phyloP scores from a whole-genome alignment of 2,888 invertebrate species.

The Dusona sp. region DNA sequence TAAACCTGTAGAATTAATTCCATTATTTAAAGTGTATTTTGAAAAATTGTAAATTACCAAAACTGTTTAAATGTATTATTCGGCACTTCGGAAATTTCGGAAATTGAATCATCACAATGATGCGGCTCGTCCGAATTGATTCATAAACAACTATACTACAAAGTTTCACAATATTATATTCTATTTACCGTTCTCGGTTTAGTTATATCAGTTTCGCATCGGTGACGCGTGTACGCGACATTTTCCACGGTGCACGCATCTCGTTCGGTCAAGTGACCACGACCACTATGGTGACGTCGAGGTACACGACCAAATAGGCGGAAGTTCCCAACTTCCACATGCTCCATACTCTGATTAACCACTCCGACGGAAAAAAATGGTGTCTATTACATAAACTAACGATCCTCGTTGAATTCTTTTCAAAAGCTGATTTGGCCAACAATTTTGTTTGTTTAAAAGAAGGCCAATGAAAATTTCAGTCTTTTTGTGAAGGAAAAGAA shows the following conservation, averaged over 20 bases:
- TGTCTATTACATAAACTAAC: not conserved
- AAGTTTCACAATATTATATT: conserved; percentile 67
- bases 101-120: not conserved
- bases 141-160: not conserved
- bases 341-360: conserved; percentile 11
- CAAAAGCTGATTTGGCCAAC: not conserved
- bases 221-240: conserved; percentile 59
- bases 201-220: conserved; percentile 78
- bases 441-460: not conserved
- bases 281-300: conserved; percentile 16
- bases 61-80: not conserved
- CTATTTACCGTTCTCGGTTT: conserved; percentile 77
- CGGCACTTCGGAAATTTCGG: not conserved
- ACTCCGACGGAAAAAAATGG: not conserved
- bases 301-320: conserved; percentile 56
- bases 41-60: not conserved
- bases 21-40: not conserved
- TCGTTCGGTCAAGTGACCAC: conserved; percentile 55
- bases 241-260: conserved; percentile 65
- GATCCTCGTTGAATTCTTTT: not conserved
- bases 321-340: conserved; percentile 51
- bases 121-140: not conserved
- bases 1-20: not conserved
- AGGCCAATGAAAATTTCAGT: not conserved
- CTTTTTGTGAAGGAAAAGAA: not conserved